A percentile compares a stretch with the other conserved stretches of the same genome.
Evolutionary conservation across 2,888 invertebrate species (phyloP).

Genomic region (Caenorhabditis doughertyi): DNA sequence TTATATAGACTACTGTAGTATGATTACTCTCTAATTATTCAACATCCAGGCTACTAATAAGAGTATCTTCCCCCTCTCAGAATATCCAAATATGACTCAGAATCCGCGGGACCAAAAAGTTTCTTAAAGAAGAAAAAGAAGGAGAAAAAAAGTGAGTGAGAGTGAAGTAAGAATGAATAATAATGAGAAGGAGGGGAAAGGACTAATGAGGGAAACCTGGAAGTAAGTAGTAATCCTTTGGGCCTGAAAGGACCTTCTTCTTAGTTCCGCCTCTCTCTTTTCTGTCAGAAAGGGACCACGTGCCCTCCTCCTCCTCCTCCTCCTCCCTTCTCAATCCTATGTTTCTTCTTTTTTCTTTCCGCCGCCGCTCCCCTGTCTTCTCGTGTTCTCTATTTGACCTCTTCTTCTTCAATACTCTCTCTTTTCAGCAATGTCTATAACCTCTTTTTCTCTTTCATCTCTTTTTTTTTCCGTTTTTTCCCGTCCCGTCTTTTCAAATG

Average conservation of each 20-base stretch:
- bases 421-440: background rate
- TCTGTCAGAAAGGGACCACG: conserved; percentile 23
- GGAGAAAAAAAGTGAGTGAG: background rate
- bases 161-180: conserved; percentile 5
- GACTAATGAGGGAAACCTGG: conserved; percentile 34
- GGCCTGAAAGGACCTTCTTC: background rate
- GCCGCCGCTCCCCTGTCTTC: background rate
- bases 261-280: conserved; percentile 23
- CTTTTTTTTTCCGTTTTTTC: conserved; percentile 1
- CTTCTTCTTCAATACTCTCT: conserved; percentile 12
- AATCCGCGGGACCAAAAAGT: background rate
- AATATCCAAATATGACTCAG: background rate
- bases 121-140: background rate
- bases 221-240: conserved; percentile 32
- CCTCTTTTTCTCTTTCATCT: conserved; percentile 6
- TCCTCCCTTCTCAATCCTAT: background rate
- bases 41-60: no score
- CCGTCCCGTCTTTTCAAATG: conserved; percentile 4
- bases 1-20: no score
- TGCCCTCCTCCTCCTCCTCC: conserved; percentile 17
- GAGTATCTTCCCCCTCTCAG: no score
- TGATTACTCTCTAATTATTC: no score
- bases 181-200: background rate
- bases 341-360: background rate
- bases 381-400: conserved; percentile 19